Conservation (phyloP, 2,888 invertebrate genomes). For the Aspidapion aeneum region DNA sequence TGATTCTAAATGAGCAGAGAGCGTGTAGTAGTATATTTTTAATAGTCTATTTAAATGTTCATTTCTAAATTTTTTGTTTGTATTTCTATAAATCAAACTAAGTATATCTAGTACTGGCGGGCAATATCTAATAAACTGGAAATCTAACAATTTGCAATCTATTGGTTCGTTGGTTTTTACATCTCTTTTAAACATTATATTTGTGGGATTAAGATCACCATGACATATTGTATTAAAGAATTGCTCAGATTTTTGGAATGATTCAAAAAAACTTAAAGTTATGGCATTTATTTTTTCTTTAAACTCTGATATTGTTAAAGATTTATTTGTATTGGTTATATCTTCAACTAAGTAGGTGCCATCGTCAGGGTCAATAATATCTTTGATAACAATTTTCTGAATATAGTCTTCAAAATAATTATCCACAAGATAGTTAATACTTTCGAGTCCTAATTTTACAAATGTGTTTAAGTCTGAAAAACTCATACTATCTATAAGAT, state of each 20-base stretch:
- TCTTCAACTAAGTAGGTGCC: too few species aligned
- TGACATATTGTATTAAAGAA: slow-evolving; percentile 56
- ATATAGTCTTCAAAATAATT: slow-evolving; percentile 10
- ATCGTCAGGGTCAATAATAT: too few species aligned
- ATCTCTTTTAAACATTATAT: slow-evolving; percentile 43
- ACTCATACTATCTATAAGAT: slow-evolving; percentile 25
- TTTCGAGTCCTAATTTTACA: slow-evolving; percentile 25
- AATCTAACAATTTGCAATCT: neutral
- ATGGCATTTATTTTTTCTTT: slow-evolving; percentile 19
- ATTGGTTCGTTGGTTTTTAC: neutral
- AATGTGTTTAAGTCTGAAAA: slow-evolving; percentile 20
- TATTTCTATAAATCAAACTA: neutral
- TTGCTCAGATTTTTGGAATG: slow-evolving; percentile 35
- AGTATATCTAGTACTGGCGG: neutral
- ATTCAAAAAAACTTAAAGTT: neutral
- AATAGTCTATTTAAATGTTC: neutral
- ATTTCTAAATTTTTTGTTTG: neutral
- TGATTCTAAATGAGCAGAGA: neutral
- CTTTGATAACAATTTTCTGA: too few species aligned
- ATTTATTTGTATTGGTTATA: too few species aligned
- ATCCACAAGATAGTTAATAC: slow-evolving; percentile 12
- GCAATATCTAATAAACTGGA: neutral
- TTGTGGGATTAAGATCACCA: slow-evolving; percentile 62
- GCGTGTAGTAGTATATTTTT: neutral
- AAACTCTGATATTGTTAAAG: slow-evolving; percentile 15